Conservation (phyloP, 2,797 vertebrate genomes). For the Chiroxiphia lanceolata region DNA sequence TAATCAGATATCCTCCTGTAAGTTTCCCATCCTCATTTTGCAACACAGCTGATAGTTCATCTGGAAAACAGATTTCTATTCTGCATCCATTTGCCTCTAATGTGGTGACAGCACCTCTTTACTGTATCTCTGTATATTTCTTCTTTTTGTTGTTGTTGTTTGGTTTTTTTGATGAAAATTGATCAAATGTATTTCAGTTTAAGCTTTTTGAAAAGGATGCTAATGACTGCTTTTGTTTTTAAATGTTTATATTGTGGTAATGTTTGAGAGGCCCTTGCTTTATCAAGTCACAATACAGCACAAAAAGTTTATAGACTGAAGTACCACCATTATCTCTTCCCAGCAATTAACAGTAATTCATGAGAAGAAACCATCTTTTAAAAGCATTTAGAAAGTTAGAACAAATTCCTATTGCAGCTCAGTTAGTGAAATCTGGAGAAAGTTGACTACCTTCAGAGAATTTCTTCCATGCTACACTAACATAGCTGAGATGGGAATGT, state of each 20-base stretch:
- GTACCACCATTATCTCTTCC: not conserved
- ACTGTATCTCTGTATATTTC: not conserved
- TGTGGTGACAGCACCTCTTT: constrained; percentile 36
- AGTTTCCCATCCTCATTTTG: constrained; percentile 26
- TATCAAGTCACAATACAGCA: not conserved
- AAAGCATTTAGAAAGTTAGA: not conserved
- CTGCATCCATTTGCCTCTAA: constrained; percentile 6
- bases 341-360: constrained; percentile 4
- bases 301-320: not conserved
- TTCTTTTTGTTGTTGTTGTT: not conserved
- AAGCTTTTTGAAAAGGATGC: constrained; percentile 15
- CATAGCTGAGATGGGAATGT: not conserved
- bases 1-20: not conserved
- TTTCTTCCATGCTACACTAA: not conserved
- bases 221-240: not conserved
- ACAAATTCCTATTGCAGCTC: not conserved
- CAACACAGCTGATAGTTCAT: constrained; percentile 14
- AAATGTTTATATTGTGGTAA: constrained; percentile 15
- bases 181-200: constrained; percentile 9
- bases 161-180: not conserved
- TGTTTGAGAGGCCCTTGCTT: not conserved
- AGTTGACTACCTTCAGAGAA: not conserved
- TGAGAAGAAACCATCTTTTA: not conserved
- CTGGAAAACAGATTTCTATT: constrained; percentile 50
- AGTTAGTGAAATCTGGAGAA: not conserved